Evolutionary conservation across 2,888 invertebrate genomes (phyloP).

Genomic region (Oxyscelio sp.): DNA sequence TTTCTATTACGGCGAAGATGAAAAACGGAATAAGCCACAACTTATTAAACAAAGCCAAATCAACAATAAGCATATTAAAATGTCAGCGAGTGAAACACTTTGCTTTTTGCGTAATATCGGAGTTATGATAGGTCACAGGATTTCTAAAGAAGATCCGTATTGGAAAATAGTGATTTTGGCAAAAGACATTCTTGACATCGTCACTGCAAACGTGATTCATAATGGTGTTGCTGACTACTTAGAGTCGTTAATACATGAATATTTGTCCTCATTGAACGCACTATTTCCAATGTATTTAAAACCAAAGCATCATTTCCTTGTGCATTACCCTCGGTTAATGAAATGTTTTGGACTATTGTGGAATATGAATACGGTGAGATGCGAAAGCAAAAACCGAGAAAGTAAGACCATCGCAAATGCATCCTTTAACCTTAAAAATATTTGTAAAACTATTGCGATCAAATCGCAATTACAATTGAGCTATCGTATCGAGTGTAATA

Average conservation of each 20-base stretch:
- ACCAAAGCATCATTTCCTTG: conserved; percentile 67
- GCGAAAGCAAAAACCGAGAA: no score
- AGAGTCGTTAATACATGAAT: no score
- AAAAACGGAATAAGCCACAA: conserved; percentile 26
- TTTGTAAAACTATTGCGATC: no score
- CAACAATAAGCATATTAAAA: conserved; percentile 44
- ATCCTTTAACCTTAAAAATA: no score
- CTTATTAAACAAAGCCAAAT: conserved; percentile 29
- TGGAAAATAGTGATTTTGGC: conserved; percentile 23
- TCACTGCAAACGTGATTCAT: conserved; percentile 39
- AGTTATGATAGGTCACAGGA: conserved; percentile 26
- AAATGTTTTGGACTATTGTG: background rate
- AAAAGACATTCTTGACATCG: conserved; percentile 32
- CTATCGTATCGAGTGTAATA: no score
- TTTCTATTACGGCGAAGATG: conserved; percentile 4
- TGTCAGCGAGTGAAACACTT: conserved; percentile 42
- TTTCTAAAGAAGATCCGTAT: conserved; percentile 19
- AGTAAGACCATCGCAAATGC: no score
- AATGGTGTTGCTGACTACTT: no score
- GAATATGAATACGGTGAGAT: no score
- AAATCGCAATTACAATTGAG: no score
- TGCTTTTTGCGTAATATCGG: conserved; percentile 44
- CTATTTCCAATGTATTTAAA: no score
- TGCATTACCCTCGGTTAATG: background rate
- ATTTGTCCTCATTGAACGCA: no score